Evolutionary conservation across 1,140 invertebrate species (phyloP), one percentile per base, ranked within the genome.

Genomic region (Heliconius hermathena): DNA sequence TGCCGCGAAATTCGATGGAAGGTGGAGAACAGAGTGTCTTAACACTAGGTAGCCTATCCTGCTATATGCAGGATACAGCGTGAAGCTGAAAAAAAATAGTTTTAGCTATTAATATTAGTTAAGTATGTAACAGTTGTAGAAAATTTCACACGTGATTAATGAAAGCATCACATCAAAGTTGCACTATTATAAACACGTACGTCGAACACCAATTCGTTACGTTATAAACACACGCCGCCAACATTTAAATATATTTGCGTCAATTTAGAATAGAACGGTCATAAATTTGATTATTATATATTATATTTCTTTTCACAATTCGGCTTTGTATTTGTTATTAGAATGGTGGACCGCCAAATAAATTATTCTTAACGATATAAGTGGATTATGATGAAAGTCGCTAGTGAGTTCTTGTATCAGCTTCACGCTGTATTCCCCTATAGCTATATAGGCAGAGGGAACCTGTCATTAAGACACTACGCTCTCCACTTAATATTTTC

Each of bases 191-290:
- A 93, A 93, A 85, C 86, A 86, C 84, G 82, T 18, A 5, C 49
- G 18, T 52, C 88, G 87, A 86, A 84, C 84, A 87, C 89, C 81
- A 88, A 90, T 91, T 90, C 83, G 87, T 89, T 90, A 88, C 87
- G 85, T 87, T 88, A 87, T 90, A 90, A 90, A 88, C 85, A 88
- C 85, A 87, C 83, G 89, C 86, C 85, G 85, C 85, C 84, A 87
- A 85, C 85, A 89, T 93, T 91, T 91, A 87, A 93, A 93, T 93
- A 93, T 85, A 91, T 93, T 91, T 91, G 85, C 87, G 90, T 93
- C 91, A 91, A 87, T 86, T 86, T 90, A 89, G 84, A 87, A 76
- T 80, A 82, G 76, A 33, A 87, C 80, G 82, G 81, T 82, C 79
- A 90, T 93, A 90, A 93, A 93, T 92, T 88, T 87, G 85, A 87